A percentile compares a stretch with the other conserved stretches of the same genome.
Evolutionary conservation across 1,140 invertebrate species (phyloP).

Genomic region (Caenorhabditis inopinata): DNA sequence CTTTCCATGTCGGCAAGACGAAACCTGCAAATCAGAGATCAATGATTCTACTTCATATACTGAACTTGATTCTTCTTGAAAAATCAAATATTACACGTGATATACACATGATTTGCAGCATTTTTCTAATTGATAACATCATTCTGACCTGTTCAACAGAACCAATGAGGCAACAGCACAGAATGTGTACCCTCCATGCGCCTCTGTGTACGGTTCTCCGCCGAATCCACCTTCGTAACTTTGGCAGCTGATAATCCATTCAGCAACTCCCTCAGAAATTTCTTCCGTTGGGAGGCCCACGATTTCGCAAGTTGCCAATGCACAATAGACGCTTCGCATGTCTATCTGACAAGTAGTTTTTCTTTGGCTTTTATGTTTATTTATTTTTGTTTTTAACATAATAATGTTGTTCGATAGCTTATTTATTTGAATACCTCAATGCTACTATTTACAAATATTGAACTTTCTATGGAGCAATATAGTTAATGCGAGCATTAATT

Average conservation of each 20-base stretch:
- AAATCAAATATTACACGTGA: background rate
- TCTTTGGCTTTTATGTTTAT: too few species aligned
- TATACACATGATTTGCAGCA: background rate
- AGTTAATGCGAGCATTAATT: too few species aligned
- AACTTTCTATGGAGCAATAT: too few species aligned
- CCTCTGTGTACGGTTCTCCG: conserved; percentile 88
- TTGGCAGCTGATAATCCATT: conserved; percentile 90
- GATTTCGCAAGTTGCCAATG: conserved; percentile 81
- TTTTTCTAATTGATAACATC: conserved; percentile 58
- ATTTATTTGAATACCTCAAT: too few species aligned
- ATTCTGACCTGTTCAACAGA: conserved; percentile 77
- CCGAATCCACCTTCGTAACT: conserved; percentile 98
- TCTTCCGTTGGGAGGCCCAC: conserved; percentile 78
- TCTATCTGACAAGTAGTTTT: conserved; percentile 75
- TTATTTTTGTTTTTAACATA: too few species aligned
- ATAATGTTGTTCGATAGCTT: too few species aligned
- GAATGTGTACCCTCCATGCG: conserved; percentile 95
- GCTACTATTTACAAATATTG: too few species aligned
- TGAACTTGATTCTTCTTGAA: conserved; percentile 74
- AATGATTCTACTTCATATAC: conserved; percentile 72
- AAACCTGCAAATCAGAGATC: conserved; percentile 65
- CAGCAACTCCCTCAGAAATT: conserved; percentile 80
- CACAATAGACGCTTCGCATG: conserved; percentile 87
- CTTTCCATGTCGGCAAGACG: conserved; percentile 74
- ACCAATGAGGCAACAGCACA: conserved; percentile 88